These are phyloP conservation scores for Meloidogyne exigua DNA, from an alignment of 1,140 invertebrate species.

Conservation along the genomic window DNA sequence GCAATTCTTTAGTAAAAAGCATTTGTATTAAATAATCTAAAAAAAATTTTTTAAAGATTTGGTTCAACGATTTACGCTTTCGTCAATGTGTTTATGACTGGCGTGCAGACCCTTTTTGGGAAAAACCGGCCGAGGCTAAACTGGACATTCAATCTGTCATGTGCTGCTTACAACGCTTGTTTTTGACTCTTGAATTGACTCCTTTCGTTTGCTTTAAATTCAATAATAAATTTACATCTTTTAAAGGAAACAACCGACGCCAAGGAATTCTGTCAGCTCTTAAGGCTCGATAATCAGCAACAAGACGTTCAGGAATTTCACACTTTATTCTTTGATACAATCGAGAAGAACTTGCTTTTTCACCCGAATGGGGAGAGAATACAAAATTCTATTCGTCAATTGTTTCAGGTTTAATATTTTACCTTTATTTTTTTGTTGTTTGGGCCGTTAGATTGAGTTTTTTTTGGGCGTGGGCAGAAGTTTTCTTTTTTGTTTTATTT, in stretches of 20 bases:
- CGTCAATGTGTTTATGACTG: conserved; percentile 58
- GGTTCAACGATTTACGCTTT: conserved; percentile 59
- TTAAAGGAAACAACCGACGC: conserved; percentile 47
- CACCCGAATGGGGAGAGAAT: conserved; percentile 53
- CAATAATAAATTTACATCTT: not conserved
- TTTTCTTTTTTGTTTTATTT: no score
- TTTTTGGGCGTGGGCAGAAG: no score
- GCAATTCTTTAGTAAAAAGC: no score
- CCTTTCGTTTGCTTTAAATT: conserved; percentile 50
- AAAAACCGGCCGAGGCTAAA: conserved; percentile 38
- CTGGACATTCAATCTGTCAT: conserved; percentile 58
- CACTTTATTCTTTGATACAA: conserved; percentile 51
- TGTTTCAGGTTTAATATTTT: conserved; percentile 37
- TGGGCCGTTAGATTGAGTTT: no score
- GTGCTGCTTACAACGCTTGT: conserved; percentile 52
- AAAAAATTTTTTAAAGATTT: conserved; percentile 54
- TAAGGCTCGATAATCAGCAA: conserved; percentile 54
- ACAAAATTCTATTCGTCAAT: conserved; percentile 19
- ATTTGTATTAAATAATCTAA: no score
- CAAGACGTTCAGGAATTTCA: conserved; percentile 63
- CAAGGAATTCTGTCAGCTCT: conserved; percentile 42
- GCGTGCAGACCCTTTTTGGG: conserved; percentile 35
- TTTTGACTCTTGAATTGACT: conserved; percentile 54
- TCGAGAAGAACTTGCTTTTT: conserved; percentile 45
- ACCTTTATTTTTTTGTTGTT: not conserved